Percentiles rank a stretch among this genome's conserved stretches.
Evolutionary conservation across 53 echinoderm and acorn worm species (phyloP).

Genomic region (Paracentrotus lividus): DNA sequence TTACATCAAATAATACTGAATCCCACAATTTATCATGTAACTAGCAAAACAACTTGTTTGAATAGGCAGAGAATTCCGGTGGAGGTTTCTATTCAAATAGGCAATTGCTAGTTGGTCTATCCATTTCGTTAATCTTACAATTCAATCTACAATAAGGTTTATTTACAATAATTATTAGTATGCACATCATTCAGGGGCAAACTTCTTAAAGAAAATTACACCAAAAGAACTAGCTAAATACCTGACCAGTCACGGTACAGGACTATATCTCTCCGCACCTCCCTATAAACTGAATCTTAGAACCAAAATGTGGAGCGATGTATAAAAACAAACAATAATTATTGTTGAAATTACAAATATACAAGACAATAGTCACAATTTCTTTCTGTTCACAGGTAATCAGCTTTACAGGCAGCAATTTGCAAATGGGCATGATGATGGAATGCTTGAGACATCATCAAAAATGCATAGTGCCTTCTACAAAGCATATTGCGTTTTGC

Average conservation of each 20-base stretch:
- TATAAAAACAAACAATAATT: conserved; percentile 34
- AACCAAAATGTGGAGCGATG: neutral
- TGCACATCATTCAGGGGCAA: neutral
- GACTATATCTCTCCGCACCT: neutral
- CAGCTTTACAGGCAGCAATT: neutral
- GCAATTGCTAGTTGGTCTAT: neutral
- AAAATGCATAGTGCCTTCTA: neutral
- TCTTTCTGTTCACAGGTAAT: neutral
- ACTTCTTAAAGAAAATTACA: neutral
- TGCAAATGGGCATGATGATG: conserved; percentile 29
- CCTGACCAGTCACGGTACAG: neutral
- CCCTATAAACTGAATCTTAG: neutral
- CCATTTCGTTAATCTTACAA: no score
- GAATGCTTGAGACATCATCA: conserved; percentile 48
- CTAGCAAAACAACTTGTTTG: neutral
- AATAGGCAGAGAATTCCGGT: neutral
- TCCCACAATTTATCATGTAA: neutral
- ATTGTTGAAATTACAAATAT: conserved; percentile 65
- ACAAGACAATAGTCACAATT: conserved; percentile 65
- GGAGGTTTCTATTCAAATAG: neutral
- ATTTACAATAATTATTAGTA: conserved; percentile 28
- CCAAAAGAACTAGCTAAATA: neutral
- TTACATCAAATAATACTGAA: conserved; percentile 55
- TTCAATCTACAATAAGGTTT: no score
- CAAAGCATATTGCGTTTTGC: neutral